Evolutionary conservation across 2,888 invertebrate species (phyloP), one percentile per base, ranked within the genome.

Genomic region (Lingula anatina): DNA sequence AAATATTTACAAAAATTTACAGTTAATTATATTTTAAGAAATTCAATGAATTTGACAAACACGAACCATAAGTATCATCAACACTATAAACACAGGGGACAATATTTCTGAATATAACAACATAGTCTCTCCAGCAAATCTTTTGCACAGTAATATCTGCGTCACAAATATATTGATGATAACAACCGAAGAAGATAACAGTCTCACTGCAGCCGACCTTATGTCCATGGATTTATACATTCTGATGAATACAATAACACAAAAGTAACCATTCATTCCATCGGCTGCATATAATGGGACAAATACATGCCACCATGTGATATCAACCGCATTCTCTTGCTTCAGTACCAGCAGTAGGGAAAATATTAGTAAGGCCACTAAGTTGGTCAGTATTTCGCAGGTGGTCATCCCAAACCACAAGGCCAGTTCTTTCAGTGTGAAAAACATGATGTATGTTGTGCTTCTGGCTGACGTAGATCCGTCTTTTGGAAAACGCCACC

Each of bases 371-470:
- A 94, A 77, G 2, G 90, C 85, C 48, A 91, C 82, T 41, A 94
- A 80, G 75, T 93, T 90, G 54, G 93, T 84, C 85, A 92, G 89
- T 73, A 97, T 89, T 80, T 97, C 96, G 77, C 96, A 94, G 51
- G 91, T 86, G 20, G 96, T 94, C 46, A 96, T 82, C 59, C 95
- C 94, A 47, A 95, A 82, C 96, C 95, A 96, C 58, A 87, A 85
- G 44, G 91, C 90, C 51, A 96, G 82, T 78, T 96, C 95, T 60
- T 87, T 85, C 47, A 94, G 78, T 44, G 90, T 88, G 78, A 92
- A 89, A 76, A 90, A 88, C 90, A 90, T 90, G 44, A 36, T n/a
- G n/a, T n/a, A n/a, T n/a, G n/a, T n/a, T n/a, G n/a, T n/a, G n/a
- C n/a, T n/a, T n/a, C n/a, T n/a, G n/a, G n/a, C n/a, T n/a, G n/a